Evolutionary conservation across 2,797 vertebrate species (phyloP).

Genomic region (Urophycis tenuis): DNA sequence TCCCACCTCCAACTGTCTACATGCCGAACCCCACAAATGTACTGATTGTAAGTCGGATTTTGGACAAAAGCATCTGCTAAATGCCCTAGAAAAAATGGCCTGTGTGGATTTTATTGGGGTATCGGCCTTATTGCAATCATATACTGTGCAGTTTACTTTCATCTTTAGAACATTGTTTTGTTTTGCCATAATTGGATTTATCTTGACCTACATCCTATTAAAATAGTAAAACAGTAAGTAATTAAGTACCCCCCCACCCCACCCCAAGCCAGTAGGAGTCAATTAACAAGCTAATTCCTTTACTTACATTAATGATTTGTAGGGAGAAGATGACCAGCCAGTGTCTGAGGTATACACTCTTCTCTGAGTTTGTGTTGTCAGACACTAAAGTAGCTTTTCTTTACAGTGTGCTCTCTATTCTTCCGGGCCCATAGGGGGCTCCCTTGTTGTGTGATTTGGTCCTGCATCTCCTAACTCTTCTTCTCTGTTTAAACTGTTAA

Average conservation of each 20-base stretch:
- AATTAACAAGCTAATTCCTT: background rate
- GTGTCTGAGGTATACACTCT: constrained; percentile 39
- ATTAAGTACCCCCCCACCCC: background rate
- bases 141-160: background rate
- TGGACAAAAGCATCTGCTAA: too few relatives aligned
- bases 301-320: constrained; percentile 25
- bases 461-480: constrained; percentile 13
- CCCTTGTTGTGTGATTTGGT: constrained; percentile 14
- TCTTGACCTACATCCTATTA: background rate
- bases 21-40: too few relatives aligned
- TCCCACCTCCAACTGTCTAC: too few relatives aligned
- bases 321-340: constrained; percentile 42
- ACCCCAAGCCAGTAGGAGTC: background rate
- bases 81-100: too few relatives aligned
- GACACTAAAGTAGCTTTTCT: constrained; percentile 9
- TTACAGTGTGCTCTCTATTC: background rate
- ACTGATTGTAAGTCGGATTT: too few relatives aligned
- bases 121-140: background rate
- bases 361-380: constrained; percentile 21
- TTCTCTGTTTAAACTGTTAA: background rate
- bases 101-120: background rate
- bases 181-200: background rate
- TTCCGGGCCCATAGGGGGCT: constrained; percentile 5
- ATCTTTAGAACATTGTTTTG: background rate
- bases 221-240: background rate